These are phyloP conservation scores for Elephantulus edwardii DNA, from an alignment of 2,113 vertebrate species.

Conservation along the genomic window DNA sequence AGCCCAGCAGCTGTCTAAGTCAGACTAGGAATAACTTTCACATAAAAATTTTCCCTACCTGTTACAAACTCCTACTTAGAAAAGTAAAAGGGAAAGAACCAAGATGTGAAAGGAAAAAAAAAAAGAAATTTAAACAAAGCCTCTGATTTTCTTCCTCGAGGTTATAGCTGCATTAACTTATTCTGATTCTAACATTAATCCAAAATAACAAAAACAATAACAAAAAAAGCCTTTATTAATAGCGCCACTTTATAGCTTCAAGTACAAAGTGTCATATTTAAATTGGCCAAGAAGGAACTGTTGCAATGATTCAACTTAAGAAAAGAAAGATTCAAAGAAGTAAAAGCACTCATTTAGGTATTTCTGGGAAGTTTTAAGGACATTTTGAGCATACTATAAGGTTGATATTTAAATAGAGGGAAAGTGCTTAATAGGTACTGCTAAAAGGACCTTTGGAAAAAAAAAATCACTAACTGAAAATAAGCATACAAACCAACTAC, in stretches of 20 bases:
- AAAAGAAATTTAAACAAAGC: conserved; percentile 26
- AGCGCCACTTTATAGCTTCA: conserved; percentile 16
- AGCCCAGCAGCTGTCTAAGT: neutral
- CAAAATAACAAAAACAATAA: conserved; percentile 46
- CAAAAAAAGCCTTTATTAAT: conserved; percentile 15
- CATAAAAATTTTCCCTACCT: conserved; percentile 70
- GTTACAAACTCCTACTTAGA: conserved; percentile 33
- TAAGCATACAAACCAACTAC: neutral
- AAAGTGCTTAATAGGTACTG: neutral
- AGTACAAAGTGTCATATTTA: conserved; percentile 40
- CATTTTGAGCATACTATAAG: neutral
- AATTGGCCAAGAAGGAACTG: conserved; percentile 44
- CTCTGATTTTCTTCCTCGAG: conserved; percentile 4
- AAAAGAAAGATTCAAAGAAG: neutral
- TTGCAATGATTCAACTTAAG: neutral
- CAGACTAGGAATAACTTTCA: conserved; percentile 73
- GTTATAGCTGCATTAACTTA: neutral
- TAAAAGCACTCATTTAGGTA: neutral
- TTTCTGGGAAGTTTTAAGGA: conserved; percentile 19
- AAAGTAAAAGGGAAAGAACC: conserved; percentile 31
- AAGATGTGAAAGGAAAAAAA: neutral
- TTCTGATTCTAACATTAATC: conserved; percentile 41
- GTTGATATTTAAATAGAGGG: neutral
- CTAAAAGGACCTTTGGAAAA: neutral
- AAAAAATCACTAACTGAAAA: conserved; percentile 4